phyloP scores from a whole-genome alignment of 2,888 invertebrate species.

The Agriotes lineatus region DNA sequence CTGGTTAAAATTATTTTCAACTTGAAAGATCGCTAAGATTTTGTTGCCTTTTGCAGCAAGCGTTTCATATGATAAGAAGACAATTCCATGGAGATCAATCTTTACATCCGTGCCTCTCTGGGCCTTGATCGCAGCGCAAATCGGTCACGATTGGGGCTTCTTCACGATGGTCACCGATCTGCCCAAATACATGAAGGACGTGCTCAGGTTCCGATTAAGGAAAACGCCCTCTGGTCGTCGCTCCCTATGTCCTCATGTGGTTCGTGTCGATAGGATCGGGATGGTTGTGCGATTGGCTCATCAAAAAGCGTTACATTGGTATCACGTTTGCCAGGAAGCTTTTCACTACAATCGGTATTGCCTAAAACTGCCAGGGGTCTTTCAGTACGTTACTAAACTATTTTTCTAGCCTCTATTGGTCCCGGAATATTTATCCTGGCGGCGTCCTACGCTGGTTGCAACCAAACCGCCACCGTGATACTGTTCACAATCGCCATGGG shows the following conservation, averaged over 20 bases:
- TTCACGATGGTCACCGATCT: constrained; percentile 80
- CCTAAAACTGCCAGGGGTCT: no score
- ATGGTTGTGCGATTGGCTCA: constrained; percentile 77
- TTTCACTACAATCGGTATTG: constrained; percentile 39
- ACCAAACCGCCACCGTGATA: constrained; percentile 66
- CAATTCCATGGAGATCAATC: constrained; percentile 73
- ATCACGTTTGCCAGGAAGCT: constrained; percentile 73
- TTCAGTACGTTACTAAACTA: no score
- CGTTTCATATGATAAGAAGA: constrained; percentile 25
- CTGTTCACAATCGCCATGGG: constrained; percentile 74
- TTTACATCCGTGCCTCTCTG: constrained; percentile 79
- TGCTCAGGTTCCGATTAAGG: constrained; percentile 74
- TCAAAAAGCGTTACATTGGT: constrained; percentile 71
- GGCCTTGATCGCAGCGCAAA: constrained; percentile 81
- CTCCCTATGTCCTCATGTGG: constrained; percentile 80
- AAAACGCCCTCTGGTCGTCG: constrained; percentile 73
- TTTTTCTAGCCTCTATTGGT: constrained; percentile 71
- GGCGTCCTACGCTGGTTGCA: constrained; percentile 74
- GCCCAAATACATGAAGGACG: constrained; percentile 78
- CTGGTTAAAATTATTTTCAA: not conserved
- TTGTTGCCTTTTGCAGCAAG: constrained; percentile 26
- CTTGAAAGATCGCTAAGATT: not conserved
- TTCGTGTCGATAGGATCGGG: constrained; percentile 74
- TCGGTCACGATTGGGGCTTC: constrained; percentile 79
- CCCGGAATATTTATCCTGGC: constrained; percentile 74